Conservation (phyloP, 2,797 vertebrate species). For the Atherinosoma microstoma region DNA sequence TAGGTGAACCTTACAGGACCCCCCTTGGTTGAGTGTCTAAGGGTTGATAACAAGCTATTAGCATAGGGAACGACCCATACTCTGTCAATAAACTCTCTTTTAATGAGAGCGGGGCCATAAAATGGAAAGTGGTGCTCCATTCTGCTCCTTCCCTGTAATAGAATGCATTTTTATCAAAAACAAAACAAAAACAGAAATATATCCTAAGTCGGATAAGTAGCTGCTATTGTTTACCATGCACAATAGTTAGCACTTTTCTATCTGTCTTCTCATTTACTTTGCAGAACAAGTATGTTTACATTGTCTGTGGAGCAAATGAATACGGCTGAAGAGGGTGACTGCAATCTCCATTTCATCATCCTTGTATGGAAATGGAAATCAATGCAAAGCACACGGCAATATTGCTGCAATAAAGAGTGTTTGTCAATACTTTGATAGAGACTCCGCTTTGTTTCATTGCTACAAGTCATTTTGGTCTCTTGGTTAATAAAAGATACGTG, state of each 20-base stretch:
- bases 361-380: slow-evolving; percentile 8
- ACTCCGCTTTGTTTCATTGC: slow-evolving; percentile 10
- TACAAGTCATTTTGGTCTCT: neutral
- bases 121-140: slow-evolving; percentile 41
- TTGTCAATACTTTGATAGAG: slow-evolving; percentile 1
- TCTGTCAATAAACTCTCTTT: slow-evolving; percentile 76
- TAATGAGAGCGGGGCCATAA: slow-evolving; percentile 76
- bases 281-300: slow-evolving; percentile 16
- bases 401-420: neutral
- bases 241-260: slow-evolving; percentile 30
- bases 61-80: slow-evolving; percentile 79
- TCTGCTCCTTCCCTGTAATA: slow-evolving; percentile 44
- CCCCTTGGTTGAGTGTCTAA: slow-evolving; percentile 66
- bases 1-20: slow-evolving; percentile 64
- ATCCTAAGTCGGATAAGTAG: slow-evolving; percentile 31
- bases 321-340: neutral
- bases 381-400: slow-evolving; percentile 9
- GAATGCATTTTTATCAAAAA: slow-evolving; percentile 37
- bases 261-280: slow-evolving; percentile 15
- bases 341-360: slow-evolving; percentile 27
- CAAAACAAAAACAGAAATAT: neutral
- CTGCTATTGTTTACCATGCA: slow-evolving; percentile 4
- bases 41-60: slow-evolving; percentile 76
- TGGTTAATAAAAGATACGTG: slow-evolving; percentile 5
- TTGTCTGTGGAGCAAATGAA: slow-evolving; percentile 19